These are phyloP conservation scores for Rhyacophila evoluta DNA, from an alignment of 2,888 invertebrate species.

Conservation along the genomic window DNA sequence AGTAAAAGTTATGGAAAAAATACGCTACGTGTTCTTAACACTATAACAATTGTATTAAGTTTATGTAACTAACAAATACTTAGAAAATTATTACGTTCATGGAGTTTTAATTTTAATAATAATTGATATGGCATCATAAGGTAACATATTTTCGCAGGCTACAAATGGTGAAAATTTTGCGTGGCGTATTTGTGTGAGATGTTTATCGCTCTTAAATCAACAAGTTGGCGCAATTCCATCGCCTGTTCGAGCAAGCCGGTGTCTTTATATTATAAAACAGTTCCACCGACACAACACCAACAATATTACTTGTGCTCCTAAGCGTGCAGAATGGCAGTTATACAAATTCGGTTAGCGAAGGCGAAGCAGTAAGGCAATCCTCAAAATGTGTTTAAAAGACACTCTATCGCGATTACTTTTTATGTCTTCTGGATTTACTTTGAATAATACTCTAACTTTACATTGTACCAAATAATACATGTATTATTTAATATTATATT, in stretches of 20 bases:
- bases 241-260: constrained; percentile 18
- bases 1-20: no score
- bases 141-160: neutral
- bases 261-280: constrained; percentile 11
- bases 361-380: neutral
- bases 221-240: constrained; percentile 24
- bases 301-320: constrained; percentile 28
- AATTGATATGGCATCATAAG: no score
- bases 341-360: neutral
- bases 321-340: neutral
- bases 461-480: no score
- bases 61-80: no score
- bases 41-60: no score
- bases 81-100: no score
- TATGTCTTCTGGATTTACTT: no score
- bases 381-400: neutral
- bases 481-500: no score
- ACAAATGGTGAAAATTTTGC: neutral
- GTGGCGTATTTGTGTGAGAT: neutral
- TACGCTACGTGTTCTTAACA: no score
- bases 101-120: no score
- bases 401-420: no score
- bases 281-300: constrained; percentile 5
- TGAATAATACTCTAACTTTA: no score
- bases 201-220: constrained; percentile 22